Base-by-base conservation (phyloP, 2,888 invertebrate genomes). In the Rhaphigaster nebulosa region DNA sequence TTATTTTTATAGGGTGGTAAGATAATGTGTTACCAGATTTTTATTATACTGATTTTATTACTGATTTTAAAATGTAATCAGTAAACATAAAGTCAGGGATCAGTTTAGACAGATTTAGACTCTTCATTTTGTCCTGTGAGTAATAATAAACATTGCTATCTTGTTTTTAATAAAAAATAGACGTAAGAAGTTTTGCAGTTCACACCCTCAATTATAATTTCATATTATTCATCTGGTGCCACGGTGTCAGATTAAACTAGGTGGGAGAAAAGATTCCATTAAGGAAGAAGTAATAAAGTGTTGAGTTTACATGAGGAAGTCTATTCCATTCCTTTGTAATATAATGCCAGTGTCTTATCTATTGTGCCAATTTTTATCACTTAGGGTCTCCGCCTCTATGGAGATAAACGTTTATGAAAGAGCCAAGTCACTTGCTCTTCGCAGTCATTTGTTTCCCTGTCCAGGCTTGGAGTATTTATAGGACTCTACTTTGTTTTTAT, bases 361-460 rank as follows among this genome's bases (percentile, higher is more conserved):
- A 84, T 84, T 45, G 45, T 84, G n/a, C 26, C 84, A 50, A 50
- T 84, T 84, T 84, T 84, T 84, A 84, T 84, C 84, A 84, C 84
- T 84, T 84, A 84, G 84, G n/a, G 0, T 0, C 45, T 1, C 4
- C 23, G 45, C 45, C 26, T 50, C 45, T 84, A 84, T 84, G 84
- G 84, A 84, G 84, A 84, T n/a, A 84, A 84, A 84, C 84, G 84
- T 45, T 50, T 84, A 84, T 76, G 70, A 76, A 76, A 76, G 38
- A 76, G 70, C 29, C 70, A 1, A 76, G 70, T 20, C 70, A 76
- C 34, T 76, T 38, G 34, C 20, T 38, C 70, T 38, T 76, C 3
- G 18, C 20, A 26, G 20, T 23, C 70, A 76, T 76, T 76, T 76
- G 10, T 76, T 76, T 76, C 6, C 70, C 70, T 23, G 70, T 76